Evolutionary conservation across 2,113 vertebrate genomes (phyloP), one percentile per base, ranked within the genome.

Genomic region (Porphyrio hochstetteri): DNA sequence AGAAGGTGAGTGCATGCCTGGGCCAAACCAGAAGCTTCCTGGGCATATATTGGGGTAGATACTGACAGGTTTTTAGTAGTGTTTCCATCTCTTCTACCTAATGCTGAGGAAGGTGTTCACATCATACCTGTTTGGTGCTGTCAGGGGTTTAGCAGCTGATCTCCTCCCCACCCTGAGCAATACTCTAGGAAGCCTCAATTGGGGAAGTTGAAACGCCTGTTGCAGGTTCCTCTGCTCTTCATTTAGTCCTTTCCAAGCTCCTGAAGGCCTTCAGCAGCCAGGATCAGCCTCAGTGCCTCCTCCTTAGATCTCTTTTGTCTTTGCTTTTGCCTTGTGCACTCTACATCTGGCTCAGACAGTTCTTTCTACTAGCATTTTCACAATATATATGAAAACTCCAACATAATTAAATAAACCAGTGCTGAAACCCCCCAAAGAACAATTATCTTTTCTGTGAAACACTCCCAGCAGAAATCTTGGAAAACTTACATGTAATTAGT

Each of bases 401-500:
- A 28, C 29, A 67, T 98, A 97, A 98, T 98, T 98, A 97, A 97
- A 98, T 96, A 97, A 98, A 98, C 88, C 95, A 87, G 82, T 86
- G 92, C 92, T 93, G 90, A 95, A 97, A 82, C 64, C 96, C 97
- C 96, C 86, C 24, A 93, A 97, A 97, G 97, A 97, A 97, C 97
- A 97, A 98, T 98, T 98, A 95, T 86, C 97, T 97, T 95, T 92
- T 94, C 95, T 97, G 96, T 95, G 97, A 97, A 97, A 97, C 86
- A 93, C 92, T 97, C 96, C 95, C 95, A 48, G 95, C 90, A 97
- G 97, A 97, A 97, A 97, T 97, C 97, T 89, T 96, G 94, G 87
- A 97, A 96, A 98, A 96, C 92, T 95, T 97, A 91, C 81, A 94
- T 96, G 97, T 98, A 97, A 98, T 98, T 98, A 98, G 97, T 86